Conservation (phyloP, 1,140 invertebrate species). For the Pectinophora gossypiella region DNA sequence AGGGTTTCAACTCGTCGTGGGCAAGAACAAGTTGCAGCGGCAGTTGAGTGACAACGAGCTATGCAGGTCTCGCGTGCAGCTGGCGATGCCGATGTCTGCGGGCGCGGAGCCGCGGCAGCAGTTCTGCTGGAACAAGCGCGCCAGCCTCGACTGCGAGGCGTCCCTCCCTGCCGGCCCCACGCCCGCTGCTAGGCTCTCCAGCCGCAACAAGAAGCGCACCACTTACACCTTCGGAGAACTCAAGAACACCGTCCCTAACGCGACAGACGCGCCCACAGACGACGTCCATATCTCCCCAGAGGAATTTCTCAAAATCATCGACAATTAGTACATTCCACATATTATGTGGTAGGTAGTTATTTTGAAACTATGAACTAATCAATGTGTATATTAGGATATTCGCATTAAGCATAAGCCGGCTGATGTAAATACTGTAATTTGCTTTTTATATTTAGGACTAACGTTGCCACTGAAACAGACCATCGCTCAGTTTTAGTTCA, state of each 20-base stretch:
- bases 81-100: conserved; percentile 60
- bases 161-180: conserved; percentile 17
- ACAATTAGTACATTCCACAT: conserved; percentile 34
- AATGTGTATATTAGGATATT: conserved; percentile 56
- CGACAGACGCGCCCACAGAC: conserved; percentile 29
- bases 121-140: conserved; percentile 47
- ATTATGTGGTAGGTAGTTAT: conserved; percentile 20
- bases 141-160: conserved; percentile 40
- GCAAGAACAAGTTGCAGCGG: conserved; percentile 52
- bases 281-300: conserved; percentile 45
- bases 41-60: conserved; percentile 58
- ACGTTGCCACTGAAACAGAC: conserved; percentile 66
- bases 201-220: conserved; percentile 25
- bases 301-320: conserved; percentile 59
- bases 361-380: conserved; percentile 34
- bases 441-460: conserved; percentile 62
- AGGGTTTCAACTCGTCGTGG: conserved; percentile 55
- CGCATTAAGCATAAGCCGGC: conserved; percentile 40
- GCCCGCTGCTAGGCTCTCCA: neutral
- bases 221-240: conserved; percentile 63
- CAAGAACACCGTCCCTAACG: conserved; percentile 52
- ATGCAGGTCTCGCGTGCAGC: conserved; percentile 37
- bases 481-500: conserved; percentile 48
- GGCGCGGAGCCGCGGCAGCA: conserved; percentile 47
- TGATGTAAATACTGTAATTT: conserved; percentile 71